Evolutionary conservation across 2,888 invertebrate species (phyloP).

Genomic region (Deroplatys truncata): DNA sequence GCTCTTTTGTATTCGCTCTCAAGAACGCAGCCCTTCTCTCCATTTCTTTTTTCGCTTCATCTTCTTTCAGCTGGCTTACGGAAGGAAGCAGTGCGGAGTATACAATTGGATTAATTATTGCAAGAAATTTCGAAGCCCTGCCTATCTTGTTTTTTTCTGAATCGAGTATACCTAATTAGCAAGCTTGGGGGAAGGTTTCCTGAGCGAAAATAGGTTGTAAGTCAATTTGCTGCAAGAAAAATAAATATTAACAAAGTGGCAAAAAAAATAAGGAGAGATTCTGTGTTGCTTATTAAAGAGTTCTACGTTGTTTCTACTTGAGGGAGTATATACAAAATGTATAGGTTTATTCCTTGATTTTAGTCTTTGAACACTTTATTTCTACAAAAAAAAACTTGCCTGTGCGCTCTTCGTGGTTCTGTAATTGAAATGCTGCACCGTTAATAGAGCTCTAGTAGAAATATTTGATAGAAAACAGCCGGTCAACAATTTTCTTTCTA

Average conservation of each 20-base stretch:
- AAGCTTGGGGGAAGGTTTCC: background rate
- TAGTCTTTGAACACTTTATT: no score
- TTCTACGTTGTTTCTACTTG: no score
- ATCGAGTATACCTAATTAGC: background rate
- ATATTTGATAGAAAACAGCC: no score
- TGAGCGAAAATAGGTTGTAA: background rate
- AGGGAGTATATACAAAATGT: no score
- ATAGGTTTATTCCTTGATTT: no score
- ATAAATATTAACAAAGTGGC: background rate
- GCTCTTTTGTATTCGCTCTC: background rate
- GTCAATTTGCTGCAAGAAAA: background rate
- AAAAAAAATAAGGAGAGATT: no score
- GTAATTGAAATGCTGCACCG: no score
- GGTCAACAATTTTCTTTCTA: no score
- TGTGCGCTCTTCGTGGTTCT: no score
- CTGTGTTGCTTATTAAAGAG: no score
- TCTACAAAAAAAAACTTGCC: no score
- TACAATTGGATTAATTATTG: background rate
- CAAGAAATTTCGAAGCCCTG: background rate
- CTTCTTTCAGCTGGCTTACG: background rate
- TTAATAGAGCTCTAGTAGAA: no score
- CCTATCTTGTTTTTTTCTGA: background rate
- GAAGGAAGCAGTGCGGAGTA: background rate
- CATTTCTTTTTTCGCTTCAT: background rate
- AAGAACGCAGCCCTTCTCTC: background rate